Evolutionary conservation across 2,797 vertebrate genomes (phyloP), one percentile per base, ranked within the genome.

Genomic region (Betta splendens): DNA sequence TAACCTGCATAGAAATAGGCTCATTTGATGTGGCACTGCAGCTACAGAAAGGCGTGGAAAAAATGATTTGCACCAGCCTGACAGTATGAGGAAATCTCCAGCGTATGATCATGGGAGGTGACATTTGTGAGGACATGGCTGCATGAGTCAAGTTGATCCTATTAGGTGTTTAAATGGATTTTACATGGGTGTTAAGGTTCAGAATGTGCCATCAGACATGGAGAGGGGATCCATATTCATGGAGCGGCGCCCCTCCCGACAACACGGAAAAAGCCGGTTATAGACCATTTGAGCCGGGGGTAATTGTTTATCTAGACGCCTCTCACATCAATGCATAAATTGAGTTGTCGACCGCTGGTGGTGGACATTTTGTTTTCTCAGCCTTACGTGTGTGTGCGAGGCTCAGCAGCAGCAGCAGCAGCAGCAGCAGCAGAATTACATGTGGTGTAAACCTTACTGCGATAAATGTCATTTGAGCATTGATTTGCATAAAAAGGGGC

Each of bases 161-260:
- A 88, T 91, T 91, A 92, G 65, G 69, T 78, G 79, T 83, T 86
- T 84, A 89, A 92, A 88, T 90, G 88, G 90, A 91, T 90, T 91
- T 87, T 82, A 79, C 89, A 92, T 77, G 89, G 89, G 72, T 87
- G 89, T 92, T 90, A 87, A 56, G 81, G 79, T 83, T 86, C 82
- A 80, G 85, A 89, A 84, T 85, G 85, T 65, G 65, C 72, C 79
- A 80, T 89, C 83, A 85, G 83, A 87, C 73, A 63, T 75, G 74
- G 77, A 47, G 80, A 64, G 75, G 60, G 57, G 63, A 89, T 90
- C 81, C 88, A 91, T 91, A 90, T 91, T 91, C 89, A 92, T 90
- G 85, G 72, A 37, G 67, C 54, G 38, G 58, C 33, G 11, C 54
- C 42, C 13, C 9, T 12, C 21, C 16, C 28, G n/a, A 54, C 75